phyloP scores from a whole-genome alignment of 2,797 vertebrate species.

The Sebastes diaconus region DNA sequence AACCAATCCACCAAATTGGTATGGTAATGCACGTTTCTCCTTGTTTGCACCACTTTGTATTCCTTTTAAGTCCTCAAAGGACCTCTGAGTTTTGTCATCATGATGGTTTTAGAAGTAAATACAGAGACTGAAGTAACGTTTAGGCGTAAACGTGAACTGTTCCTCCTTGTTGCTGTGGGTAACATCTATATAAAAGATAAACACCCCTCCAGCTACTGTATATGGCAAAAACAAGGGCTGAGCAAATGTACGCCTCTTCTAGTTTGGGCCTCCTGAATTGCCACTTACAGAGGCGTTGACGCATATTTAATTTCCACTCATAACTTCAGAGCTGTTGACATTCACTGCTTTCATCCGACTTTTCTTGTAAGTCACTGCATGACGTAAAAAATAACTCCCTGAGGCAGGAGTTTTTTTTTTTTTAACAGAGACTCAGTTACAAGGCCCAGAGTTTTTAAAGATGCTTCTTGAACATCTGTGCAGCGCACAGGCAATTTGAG shows the following conservation, averaged over 20 bases:
- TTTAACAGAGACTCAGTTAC: constrained; percentile 43
- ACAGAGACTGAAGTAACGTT: background rate
- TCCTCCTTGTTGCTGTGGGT: background rate
- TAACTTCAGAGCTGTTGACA: constrained; percentile 50
- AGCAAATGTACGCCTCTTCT: constrained; percentile 17
- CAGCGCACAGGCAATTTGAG: constrained; percentile 65
- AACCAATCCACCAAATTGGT: background rate
- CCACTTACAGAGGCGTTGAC: constrained; percentile 20
- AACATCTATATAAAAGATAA: constrained; percentile 7
- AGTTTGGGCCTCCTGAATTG: constrained; percentile 19
- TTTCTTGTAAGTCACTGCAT: constrained; percentile 44
- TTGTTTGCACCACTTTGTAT: background rate
- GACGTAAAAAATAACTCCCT: constrained; percentile 29
- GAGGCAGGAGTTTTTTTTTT: background rate
- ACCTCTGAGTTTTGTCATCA: background rate
- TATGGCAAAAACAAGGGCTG: background rate
- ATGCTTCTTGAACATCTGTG: constrained; percentile 75
- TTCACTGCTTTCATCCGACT: constrained; percentile 53
- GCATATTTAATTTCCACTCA: constrained; percentile 40
- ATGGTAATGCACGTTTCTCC: background rate
- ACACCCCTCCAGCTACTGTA: background rate
- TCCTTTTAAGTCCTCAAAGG: background rate
- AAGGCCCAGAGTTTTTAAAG: constrained; percentile 51
- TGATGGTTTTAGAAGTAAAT: background rate
- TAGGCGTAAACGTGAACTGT: background rate